These are phyloP conservation scores for Meteorus colon DNA, from an alignment of 2,888 invertebrate genomes.

Conservation along the genomic window DNA sequence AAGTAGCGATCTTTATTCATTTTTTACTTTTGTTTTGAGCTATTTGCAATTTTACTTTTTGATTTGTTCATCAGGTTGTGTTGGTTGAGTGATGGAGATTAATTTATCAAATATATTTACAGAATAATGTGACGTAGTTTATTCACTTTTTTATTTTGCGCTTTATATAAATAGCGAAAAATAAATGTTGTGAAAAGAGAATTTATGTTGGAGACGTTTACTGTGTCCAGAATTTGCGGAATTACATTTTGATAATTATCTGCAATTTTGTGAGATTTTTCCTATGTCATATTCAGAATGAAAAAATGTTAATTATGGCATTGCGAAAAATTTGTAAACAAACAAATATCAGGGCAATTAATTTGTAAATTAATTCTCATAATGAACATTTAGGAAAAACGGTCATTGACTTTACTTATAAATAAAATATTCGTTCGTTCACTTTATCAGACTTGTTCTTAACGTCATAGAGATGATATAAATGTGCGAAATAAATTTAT, in stretches of 20 bases:
- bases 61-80: not conserved
- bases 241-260: not conserved
- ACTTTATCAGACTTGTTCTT: not conserved
- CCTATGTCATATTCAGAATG: not conserved
- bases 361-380: not conserved
- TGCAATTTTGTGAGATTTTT: not conserved
- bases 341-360: not conserved
- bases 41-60: not conserved
- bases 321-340: too few species aligned
- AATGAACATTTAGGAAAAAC: not conserved
- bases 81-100: not conserved
- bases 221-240: not conserved
- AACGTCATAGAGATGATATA: not conserved
- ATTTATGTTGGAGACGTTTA: not conserved
- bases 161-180: not conserved
- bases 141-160: not conserved
- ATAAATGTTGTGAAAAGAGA: not conserved
- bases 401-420: not conserved
- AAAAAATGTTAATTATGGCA: not conserved
- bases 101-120: not conserved
- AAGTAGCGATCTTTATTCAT: not conserved
- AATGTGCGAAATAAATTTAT: conserved; percentile 57
- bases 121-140: not conserved
- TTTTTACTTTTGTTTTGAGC: not conserved
- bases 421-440: not conserved